Conservation (phyloP, 2,888 invertebrate species). For the Oscheius sp. region DNA sequence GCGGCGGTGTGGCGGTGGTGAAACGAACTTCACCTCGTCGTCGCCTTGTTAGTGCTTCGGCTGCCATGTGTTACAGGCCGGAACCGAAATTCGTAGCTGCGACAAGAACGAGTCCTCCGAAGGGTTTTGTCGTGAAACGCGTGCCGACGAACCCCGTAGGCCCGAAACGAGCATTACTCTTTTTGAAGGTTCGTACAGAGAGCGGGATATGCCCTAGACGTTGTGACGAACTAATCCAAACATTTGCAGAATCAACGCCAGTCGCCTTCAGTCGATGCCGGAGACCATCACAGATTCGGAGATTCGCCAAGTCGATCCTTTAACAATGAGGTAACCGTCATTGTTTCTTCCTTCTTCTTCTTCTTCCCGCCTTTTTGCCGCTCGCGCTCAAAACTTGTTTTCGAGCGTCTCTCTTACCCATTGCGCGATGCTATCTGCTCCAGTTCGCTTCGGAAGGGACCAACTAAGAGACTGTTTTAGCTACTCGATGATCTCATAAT, state of each 20-base stretch:
- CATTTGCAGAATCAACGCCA: conserved; percentile 41
- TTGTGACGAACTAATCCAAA: neutral
- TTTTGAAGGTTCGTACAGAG: conserved; percentile 12
- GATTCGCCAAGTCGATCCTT: conserved; percentile 54
- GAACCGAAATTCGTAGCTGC: conserved; percentile 19
- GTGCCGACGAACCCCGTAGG: neutral
- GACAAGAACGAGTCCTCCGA: conserved; percentile 33
- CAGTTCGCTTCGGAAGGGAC: conserved; percentile 1
- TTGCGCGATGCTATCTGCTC: conserved; percentile 16
- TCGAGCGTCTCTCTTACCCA: neutral
- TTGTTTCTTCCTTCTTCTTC: neutral
- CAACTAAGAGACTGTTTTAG: conserved; percentile 23
- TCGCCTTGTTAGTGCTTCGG: conserved; percentile 31
- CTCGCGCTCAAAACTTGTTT: neutral
- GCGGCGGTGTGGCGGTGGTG: conserved; percentile 20
- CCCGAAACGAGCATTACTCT: conserved; percentile 2
- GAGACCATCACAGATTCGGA: conserved; percentile 52
- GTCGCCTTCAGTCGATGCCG: conserved; percentile 38
- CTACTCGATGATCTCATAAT: conserved; percentile 72
- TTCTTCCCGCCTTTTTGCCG: neutral
- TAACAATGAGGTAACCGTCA: conserved; percentile 33
- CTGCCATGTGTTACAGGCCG: conserved; percentile 26
- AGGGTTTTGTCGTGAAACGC: conserved; percentile 23
- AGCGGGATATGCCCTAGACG: too few relatives aligned
- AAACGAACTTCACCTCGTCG: conserved; percentile 37